phyloP scores from a whole-genome alignment of 1,140 invertebrate species.

The Lordiphosa mommai region DNA sequence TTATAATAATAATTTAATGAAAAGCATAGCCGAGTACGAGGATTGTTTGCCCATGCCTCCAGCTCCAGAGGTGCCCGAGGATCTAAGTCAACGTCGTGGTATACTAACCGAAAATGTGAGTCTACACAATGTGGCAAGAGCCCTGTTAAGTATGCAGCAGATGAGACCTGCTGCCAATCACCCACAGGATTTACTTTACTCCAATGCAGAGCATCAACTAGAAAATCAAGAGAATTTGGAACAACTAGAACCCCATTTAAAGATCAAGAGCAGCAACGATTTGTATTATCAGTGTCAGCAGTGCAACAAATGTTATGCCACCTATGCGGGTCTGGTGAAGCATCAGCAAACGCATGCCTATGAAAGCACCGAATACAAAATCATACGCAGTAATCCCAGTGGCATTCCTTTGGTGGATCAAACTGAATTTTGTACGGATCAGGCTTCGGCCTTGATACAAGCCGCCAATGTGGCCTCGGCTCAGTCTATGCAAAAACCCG shows the following conservation, averaged over 20 bases:
- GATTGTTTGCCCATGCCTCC: constrained; percentile 48
- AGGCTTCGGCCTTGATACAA: constrained; percentile 69
- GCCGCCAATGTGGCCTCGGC: constrained; percentile 63
- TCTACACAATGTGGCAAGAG: constrained; percentile 69
- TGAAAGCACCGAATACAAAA: constrained; percentile 78
- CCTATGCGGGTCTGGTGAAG: constrained; percentile 95
- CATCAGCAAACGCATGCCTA: constrained; percentile 97
- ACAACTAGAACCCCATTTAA: constrained; percentile 16
- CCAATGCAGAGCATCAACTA: constrained; percentile 2
- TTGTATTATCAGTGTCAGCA: constrained; percentile 77
- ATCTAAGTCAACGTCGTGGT: constrained; percentile 49
- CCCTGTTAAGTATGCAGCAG: constrained; percentile 69
- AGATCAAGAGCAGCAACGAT: constrained; percentile 73
- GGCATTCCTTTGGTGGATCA: constrained; percentile 55
- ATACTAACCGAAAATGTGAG: constrained; percentile 65
- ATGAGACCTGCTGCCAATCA: constrained; percentile 20
- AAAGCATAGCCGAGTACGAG: constrained; percentile 74
- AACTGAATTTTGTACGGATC: constrained; percentile 70
- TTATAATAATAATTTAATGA: constrained; percentile 72
- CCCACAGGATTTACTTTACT: constrained; percentile 4
- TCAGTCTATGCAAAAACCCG: constrained; percentile 73
- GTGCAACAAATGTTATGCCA: constrained; percentile 97
- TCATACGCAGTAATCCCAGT: constrained; percentile 66
- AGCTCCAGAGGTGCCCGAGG: constrained; percentile 46
- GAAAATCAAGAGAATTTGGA: constrained; percentile 41